Evolutionary conservation across 2,797 vertebrate species (phyloP).

Genomic region (Pseudopleuronectes americanus): DNA sequence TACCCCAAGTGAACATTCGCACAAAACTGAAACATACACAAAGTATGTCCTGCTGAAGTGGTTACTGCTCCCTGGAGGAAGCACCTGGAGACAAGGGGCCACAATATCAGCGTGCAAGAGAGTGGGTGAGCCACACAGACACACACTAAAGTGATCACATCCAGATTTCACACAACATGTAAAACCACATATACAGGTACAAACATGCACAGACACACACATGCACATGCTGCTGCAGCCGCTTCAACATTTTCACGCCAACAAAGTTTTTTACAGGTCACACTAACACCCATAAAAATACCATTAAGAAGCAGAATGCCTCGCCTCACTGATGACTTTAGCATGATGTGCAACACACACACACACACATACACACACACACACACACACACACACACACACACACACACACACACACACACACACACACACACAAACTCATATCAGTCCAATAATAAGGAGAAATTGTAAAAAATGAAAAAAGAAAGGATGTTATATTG

Average conservation of each 20-base stretch:
- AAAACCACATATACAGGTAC: slow-evolving; percentile 1
- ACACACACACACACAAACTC: slow-evolving; percentile 26
- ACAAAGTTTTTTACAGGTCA: slow-evolving; percentile 40
- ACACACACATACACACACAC: slow-evolving; percentile 32
- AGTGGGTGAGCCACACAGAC: background rate
- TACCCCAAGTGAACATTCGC: slow-evolving; percentile 1
- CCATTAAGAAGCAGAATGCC: slow-evolving; percentile 50
- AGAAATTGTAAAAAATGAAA: slow-evolving; percentile 4
- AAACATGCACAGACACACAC: background rate
- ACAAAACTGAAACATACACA: slow-evolving; percentile 27
- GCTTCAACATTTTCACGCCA: slow-evolving; percentile 16
- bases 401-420: slow-evolving; percentile 30
- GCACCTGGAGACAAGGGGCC: slow-evolving; percentile 66
- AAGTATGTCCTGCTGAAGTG: slow-evolving; percentile 48
- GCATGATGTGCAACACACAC: slow-evolving; percentile 40
- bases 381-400: slow-evolving; percentile 34
- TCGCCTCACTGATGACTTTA: slow-evolving; percentile 67
- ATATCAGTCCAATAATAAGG: slow-evolving; percentile 21
- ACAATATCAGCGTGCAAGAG: slow-evolving; percentile 10
- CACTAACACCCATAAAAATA: slow-evolving; percentile 63
- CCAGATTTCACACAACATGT: slow-evolving; percentile 42
- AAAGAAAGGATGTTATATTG: slow-evolving; percentile 2
- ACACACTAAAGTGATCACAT: slow-evolving; percentile 42
- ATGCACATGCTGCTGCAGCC: slow-evolving; percentile 13
- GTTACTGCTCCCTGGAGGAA: slow-evolving; percentile 62